phyloP scores from a whole-genome alignment of 2,888 invertebrate species.

The Drosophila robusta region DNA sequence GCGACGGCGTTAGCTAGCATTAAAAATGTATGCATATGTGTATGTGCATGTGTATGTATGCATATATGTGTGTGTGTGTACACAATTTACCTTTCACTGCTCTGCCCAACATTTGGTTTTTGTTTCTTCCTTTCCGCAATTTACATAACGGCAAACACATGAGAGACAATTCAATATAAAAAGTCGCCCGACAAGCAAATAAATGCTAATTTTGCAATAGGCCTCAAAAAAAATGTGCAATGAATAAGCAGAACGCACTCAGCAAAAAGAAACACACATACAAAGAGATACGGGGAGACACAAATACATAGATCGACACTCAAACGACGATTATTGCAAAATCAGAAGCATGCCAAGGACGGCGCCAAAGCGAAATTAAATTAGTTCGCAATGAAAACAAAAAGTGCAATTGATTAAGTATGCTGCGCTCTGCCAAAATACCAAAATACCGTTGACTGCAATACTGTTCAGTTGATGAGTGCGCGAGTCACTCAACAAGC shows the following conservation, averaged over 20 bases:
- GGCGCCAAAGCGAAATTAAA: slow-evolving; percentile 65
- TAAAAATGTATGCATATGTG: slow-evolving; percentile 14
- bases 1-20: slow-evolving; percentile 20
- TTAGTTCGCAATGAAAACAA: slow-evolving; percentile 64
- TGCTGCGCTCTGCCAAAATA: slow-evolving; percentile 42
- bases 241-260: slow-evolving; percentile 47
- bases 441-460: slow-evolving; percentile 29
- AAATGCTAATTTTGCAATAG: slow-evolving; percentile 40
- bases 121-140: slow-evolving; percentile 31
- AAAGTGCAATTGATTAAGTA: slow-evolving; percentile 52
- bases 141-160: slow-evolving; percentile 32
- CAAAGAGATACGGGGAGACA: not conserved
- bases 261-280: slow-evolving; percentile 29
- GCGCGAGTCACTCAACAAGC: slow-evolving; percentile 3
- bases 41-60: slow-evolving; percentile 13
- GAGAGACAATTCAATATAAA: slow-evolving; percentile 15
- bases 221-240: slow-evolving; percentile 21
- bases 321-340: slow-evolving; percentile 49
- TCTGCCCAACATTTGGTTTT: slow-evolving; percentile 15
- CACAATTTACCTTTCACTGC: slow-evolving; percentile 42
- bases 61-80: slow-evolving; percentile 18
- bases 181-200: slow-evolving; percentile 25
- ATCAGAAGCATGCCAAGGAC: slow-evolving; percentile 76
- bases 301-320: not conserved
- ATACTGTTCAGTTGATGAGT: slow-evolving; percentile 13